Evolutionary conservation across 2,888 invertebrate species (phyloP).

Genomic region (Didymodactylos carnosus): DNA sequence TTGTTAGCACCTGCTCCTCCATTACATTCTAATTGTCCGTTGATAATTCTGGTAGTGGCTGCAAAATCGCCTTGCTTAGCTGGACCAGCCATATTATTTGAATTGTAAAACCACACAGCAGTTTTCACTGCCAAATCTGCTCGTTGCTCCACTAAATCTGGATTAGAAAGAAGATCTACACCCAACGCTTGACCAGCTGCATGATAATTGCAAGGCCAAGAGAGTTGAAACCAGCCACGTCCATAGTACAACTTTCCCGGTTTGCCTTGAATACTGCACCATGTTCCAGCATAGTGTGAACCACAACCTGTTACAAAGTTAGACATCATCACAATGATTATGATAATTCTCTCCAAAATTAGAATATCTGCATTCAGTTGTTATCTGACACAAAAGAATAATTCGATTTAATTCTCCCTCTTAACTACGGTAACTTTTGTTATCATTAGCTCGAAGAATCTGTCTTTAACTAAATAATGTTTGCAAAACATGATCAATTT

Average conservation of each 20-base stretch:
- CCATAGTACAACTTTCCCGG: conserved; percentile 2
- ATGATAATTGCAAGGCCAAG: conserved; percentile 4
- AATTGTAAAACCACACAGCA: conserved; percentile 7
- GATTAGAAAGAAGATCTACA: conserved; percentile 4
- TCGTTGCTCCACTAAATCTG: neutral
- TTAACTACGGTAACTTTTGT: no score
- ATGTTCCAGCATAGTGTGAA: neutral
- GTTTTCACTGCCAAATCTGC: conserved; percentile 1
- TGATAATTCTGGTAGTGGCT: conserved; percentile 1
- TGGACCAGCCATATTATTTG: neutral
- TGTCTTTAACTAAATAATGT: no score
- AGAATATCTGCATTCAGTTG: no score
- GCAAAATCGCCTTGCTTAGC: conserved; percentile 7
- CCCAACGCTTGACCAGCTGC: conserved; percentile 1
- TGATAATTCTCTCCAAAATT: no score
- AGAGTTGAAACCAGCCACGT: conserved; percentile 8
- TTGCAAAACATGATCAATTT: no score
- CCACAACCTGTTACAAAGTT: no score
- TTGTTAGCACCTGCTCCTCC: neutral
- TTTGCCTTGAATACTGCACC: neutral
- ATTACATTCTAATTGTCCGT: conserved; percentile 2
- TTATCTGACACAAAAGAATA: no score
- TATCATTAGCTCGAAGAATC: no score
- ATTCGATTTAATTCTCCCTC: no score
- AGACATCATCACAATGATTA: no score